Evolutionary conservation across 1,140 invertebrate species (phyloP).

Genomic region (Harpegnathos saltator): DNA sequence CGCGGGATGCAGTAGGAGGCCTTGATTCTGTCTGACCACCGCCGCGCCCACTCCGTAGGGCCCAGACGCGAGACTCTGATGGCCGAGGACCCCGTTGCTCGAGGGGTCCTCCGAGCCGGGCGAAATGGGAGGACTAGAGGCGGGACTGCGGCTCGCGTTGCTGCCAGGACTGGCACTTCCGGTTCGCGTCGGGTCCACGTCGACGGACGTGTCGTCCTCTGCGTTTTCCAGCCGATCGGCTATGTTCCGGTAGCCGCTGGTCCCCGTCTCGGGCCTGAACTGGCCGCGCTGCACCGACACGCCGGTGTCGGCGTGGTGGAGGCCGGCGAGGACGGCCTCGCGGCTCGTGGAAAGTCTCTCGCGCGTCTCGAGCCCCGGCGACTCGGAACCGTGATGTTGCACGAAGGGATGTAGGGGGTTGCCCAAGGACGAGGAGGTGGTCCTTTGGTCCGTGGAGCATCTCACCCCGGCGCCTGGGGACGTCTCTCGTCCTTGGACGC

Average conservation of each 20-base stretch:
- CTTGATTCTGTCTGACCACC: conserved; percentile 80
- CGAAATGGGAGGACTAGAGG: conserved; percentile 83
- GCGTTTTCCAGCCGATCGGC: conserved; percentile 73
- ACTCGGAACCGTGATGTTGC: conserved; percentile 50
- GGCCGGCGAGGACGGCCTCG: conserved; percentile 23
- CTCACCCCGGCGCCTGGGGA: conserved; percentile 53
- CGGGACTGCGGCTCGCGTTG: conserved; percentile 80
- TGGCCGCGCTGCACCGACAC: conserved; percentile 49
- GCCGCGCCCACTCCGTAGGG: conserved; percentile 72
- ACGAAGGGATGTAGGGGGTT: conserved; percentile 68
- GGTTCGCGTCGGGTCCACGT: conserved; percentile 71
- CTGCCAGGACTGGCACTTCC: conserved; percentile 83
- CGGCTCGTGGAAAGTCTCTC: conserved; percentile 34
- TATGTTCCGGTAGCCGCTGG: conserved; percentile 57
- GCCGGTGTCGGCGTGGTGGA: conserved; percentile 33
- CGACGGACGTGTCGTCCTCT: conserved; percentile 73
- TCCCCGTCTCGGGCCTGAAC: conserved; percentile 48
- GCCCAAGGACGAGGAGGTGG: conserved; percentile 34
- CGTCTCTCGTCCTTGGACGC: conserved; percentile 67
- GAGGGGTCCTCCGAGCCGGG: conserved; percentile 82
- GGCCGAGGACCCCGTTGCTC: conserved; percentile 63
- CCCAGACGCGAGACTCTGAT: conserved; percentile 63
- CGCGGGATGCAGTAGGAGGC: conserved; percentile 80
- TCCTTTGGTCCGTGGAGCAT: conserved; percentile 51
- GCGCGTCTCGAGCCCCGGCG: conserved; percentile 50